Percentiles rank a stretch among this genome's conserved stretches.
phyloP scores from a whole-genome alignment of 2,797 vertebrate genomes.

The Poeciliopsis paucimaculata region DNA sequence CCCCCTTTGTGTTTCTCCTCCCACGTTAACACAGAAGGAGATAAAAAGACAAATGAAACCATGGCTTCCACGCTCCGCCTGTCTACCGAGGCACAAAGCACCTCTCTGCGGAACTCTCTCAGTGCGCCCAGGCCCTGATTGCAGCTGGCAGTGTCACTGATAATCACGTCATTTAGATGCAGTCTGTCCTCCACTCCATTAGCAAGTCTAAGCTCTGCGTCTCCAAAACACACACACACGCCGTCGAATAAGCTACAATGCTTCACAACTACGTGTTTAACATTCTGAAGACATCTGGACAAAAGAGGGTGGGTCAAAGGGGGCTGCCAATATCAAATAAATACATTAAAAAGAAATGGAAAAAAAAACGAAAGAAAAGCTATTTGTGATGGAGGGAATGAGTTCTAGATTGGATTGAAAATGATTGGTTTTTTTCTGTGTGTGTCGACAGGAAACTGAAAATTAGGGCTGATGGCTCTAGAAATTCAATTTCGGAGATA shows the following conservation, averaged over 20 bases:
- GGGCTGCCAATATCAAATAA: constrained; percentile 29
- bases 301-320: constrained; percentile 37
- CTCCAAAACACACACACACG: constrained; percentile 41
- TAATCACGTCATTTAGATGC: constrained; percentile 81
- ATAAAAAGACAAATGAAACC: constrained; percentile 66
- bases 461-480: constrained; percentile 35
- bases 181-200: constrained; percentile 71
- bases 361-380: constrained; percentile 2
- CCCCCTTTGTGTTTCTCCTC: constrained; percentile 39
- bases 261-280: constrained; percentile 46
- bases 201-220: constrained; percentile 67
- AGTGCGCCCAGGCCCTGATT: constrained; percentile 71
- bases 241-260: constrained; percentile 42
- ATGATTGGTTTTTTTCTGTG: constrained; percentile 28
- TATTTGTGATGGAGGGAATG: constrained; percentile 38
- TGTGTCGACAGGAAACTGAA: constrained; percentile 35
- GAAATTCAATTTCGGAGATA: constrained; percentile 54
- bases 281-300: constrained; percentile 52
- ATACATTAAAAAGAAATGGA: not conserved
- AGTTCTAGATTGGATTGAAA: constrained; percentile 38
- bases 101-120: constrained; percentile 67
- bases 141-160: constrained; percentile 79
- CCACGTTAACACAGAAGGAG: constrained; percentile 48
- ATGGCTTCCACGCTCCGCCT: constrained; percentile 39
- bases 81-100: constrained; percentile 68